Base-by-base conservation (phyloP, 2,797 vertebrate species). In the Oreonectes daqikongensis region DNA sequence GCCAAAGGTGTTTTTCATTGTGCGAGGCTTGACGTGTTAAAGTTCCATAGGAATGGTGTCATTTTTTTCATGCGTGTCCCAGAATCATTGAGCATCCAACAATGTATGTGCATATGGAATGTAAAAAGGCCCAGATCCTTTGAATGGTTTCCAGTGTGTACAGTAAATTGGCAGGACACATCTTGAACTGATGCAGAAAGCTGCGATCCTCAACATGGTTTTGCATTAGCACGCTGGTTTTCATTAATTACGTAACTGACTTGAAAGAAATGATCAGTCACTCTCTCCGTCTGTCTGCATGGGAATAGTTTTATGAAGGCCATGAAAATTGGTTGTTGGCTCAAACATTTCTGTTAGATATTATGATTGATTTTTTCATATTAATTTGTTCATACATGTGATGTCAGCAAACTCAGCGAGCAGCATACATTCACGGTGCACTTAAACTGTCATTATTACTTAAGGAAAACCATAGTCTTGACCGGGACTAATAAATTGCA, bases 101-200 rank as follows among this genome's bases (percentile, higher is more conserved):
- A 65, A 64, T 61, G 50, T n/a, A 74, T 71, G 50, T 81, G 69
- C 72, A 18, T 77, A 77, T 79, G 72, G 44, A 79, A 80, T 78
- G 57, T 63, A 61, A 78, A 85, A 75, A 81, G 69, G 52, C 60
- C 72, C 69, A 82, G 69, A 78, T 80, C 80, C 80, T 84, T 84
- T 75, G 81, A 81, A 81, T 83, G 38, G 71, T 77, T 82, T 88
- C 86, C 71, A 79, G 42, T 79, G 28, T 82, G 28, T 82, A 82
- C 80, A 70, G 84, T 82, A 81, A 81, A 80, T 85, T 88, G 84
- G 83, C 66, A 72, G 79, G 50, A 68, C 69, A 77, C 83, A 84
- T 84, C 81, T 86, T 84, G 80, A 84, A 83, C 73, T 77, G 69
- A 86, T 85, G 78, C 82, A 82, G 67, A 83, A 74, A 81, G 72